Base-by-base conservation (phyloP, 2,888 invertebrate genomes). In the Drosophila buzzatii region DNA sequence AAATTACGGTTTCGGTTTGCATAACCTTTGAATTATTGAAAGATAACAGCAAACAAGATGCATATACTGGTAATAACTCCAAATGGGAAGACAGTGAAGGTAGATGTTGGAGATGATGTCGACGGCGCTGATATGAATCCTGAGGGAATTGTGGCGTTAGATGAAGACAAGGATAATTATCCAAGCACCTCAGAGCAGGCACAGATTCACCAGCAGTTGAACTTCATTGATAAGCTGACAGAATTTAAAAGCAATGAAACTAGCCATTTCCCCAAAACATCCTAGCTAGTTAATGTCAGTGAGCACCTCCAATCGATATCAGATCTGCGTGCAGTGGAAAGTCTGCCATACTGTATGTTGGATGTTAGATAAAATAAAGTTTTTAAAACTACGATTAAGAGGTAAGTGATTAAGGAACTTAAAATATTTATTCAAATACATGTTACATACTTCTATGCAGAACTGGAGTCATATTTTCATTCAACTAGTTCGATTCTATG, bases 11-110 rank as follows among this genome's bases (percentile, higher is more conserved):
- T 55, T 73, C 67, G 39, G 81, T 69, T 44, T 80, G 70, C 31
- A 37, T 65, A 18, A 41, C 53, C 23, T 76, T 80, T 23, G 12
- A 52, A 18, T 7, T 59, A 31, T 18, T 59, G 1, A 12, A 51
- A 5, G 6, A 52, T 4, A 33, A 49, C 1, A 2, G 1, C 4
- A 35, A 44, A 8, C 16, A 73, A 31, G 16, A 88, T 88, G 85
- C 76, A 82, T 62, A 70, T 85, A n/a, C 58, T 82, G 0, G 42
- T 88, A 4, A 85, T 85, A 37, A 88, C 81, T 5, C 82, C 82
- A 7, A 64, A 58, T 27, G 89, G 85, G 14, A 75, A 78, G 49
- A 69, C 57, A 9, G 61, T 84, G 2, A 81, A 68, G 44, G 41
- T 86, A 23, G 61, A 83, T 18, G 45, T 82, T 12, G 35, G 51